phyloP scores from a whole-genome alignment of 2,797 vertebrate genomes.

The Scolopax rusticola region DNA sequence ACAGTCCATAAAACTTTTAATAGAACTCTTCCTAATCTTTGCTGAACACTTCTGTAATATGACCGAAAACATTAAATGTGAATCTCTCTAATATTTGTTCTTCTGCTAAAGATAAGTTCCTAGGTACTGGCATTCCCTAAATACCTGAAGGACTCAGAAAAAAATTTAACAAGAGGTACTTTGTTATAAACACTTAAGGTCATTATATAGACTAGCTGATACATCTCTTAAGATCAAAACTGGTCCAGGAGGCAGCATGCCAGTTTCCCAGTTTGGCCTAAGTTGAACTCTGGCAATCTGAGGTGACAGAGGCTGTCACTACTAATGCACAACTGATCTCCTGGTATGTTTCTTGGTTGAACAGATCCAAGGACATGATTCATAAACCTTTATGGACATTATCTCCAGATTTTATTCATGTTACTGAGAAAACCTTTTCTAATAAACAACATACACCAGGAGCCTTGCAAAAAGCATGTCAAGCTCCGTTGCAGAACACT shows the following conservation, averaged over 20 bases:
- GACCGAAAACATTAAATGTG: background rate
- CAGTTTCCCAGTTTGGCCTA: background rate
- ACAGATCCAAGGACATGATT: background rate
- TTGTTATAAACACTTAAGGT: background rate
- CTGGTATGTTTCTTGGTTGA: background rate
- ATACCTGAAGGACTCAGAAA: background rate
- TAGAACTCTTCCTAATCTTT: background rate
- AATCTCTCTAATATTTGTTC: background rate
- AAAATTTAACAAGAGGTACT: background rate
- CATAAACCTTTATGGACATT: background rate
- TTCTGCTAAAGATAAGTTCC: background rate
- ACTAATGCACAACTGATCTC: background rate
- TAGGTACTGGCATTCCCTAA: background rate
- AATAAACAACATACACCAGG: background rate
- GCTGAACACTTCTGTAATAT: background rate
- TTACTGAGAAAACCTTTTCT: background rate
- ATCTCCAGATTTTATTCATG: background rate
- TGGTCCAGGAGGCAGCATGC: background rate
- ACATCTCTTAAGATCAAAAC: background rate
- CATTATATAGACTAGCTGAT: background rate
- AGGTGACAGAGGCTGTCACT: background rate
- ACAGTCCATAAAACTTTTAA: background rate
- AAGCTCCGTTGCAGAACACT: background rate
- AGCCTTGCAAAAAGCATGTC: background rate
- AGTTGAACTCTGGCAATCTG: background rate